Conservation (phyloP, 2,888 invertebrate species). For the Melipona beecheii region DNA sequence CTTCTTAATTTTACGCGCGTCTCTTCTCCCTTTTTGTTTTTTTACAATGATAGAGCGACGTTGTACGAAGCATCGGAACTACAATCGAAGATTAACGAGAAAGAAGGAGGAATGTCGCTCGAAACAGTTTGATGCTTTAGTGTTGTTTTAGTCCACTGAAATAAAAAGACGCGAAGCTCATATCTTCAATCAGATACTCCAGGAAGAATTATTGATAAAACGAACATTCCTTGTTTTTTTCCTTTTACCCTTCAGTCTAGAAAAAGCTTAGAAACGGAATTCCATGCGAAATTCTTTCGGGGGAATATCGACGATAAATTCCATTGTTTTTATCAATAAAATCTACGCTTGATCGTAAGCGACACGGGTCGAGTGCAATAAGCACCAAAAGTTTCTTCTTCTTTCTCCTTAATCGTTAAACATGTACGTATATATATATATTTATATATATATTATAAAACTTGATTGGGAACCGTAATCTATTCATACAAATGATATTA, state of each 20-base stretch:
- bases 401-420: neutral
- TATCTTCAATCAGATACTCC: too few species aligned
- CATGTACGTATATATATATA: constrained; percentile 1
- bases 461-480: constrained; percentile 22
- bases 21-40: neutral
- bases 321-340: constrained; percentile 25
- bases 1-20: neutral
- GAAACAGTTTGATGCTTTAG: too few species aligned
- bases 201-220: too few species aligned
- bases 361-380: constrained; percentile 42
- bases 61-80: constrained; percentile 16
- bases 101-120: too few species aligned
- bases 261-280: constrained; percentile 55
- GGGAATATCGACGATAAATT: neutral
- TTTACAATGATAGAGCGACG: neutral
- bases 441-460: constrained; percentile 52
- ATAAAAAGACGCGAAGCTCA: too few species aligned
- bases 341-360: constrained; percentile 52
- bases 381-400: neutral
- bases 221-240: too few species aligned
- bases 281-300: constrained; percentile 17
- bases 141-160: too few species aligned
- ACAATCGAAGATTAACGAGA: neutral
- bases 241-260: constrained; percentile 14
- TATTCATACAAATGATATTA: constrained; percentile 17